Evolutionary conservation across 2,797 vertebrate species (phyloP), one percentile per base, ranked within the genome.

Genomic region (Typhlichthys subterraneus): DNA sequence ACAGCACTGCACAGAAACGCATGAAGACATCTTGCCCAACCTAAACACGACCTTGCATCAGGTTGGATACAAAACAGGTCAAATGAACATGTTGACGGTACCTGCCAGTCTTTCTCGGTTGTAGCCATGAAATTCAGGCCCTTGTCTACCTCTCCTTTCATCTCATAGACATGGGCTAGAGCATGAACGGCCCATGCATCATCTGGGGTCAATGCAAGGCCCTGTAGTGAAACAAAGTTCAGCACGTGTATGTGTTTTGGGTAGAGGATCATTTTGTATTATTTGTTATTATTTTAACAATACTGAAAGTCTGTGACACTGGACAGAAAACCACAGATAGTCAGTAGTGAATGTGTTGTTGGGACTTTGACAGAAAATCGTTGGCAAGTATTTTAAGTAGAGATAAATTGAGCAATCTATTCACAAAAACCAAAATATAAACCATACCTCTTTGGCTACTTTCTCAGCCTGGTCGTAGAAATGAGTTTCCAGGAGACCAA

Each of bases 111-210:
- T 60, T 81, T 82, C 81, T 99, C 97, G 0, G 91, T 92, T 42
- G 69, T 73, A 79, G 91, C 84, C 96, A 99, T 94, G 75, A 98
- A 97, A 58, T 89, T 87, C 70, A 98, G 52, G 1, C 97, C 96
- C 2, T 91, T 91, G 70, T 94, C 86, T 80, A 95, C 15, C 55
- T 96, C 94, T 0, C 93, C 95, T 67, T 79, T 95, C 97, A 99
- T 98, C 88, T 99, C 97, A 19, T 94, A 90, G 17, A 97, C 45
- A 0, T 99, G 98, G 29, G 97, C 97, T 0, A 98, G 9, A 0
- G 96, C 83, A 69, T 99, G 97, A 52, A 93, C 94, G 0, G 94
- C 88, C 97, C 98, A 99, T 0, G 93, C 94, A 0, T 99, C 98
- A 0, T 87, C 89, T 0, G 84, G 94, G 53, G 91, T 87, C 67